phyloP scores from a whole-genome alignment of 1,140 invertebrate genomes.

The Hycleus cichorii region DNA sequence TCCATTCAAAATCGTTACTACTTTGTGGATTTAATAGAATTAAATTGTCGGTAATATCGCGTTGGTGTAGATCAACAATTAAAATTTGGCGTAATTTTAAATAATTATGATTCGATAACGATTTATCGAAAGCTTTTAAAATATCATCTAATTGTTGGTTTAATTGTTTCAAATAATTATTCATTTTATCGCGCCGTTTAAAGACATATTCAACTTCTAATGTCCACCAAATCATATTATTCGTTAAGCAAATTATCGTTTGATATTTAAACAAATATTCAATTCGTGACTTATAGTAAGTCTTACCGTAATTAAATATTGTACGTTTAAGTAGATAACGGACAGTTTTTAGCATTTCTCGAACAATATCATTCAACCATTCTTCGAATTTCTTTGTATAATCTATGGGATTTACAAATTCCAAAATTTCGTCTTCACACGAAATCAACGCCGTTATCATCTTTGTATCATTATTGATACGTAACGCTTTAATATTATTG shows the following conservation, averaged over 20 bases:
- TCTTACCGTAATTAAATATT: slow-evolving; percentile 74
- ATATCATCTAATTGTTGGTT: slow-evolving; percentile 80
- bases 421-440: slow-evolving; percentile 78
- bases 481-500: slow-evolving; percentile 75
- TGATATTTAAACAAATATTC: slow-evolving; percentile 84
- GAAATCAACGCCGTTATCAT: slow-evolving; percentile 72
- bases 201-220: slow-evolving; percentile 88
- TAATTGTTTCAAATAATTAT: slow-evolving; percentile 72
- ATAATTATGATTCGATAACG: slow-evolving; percentile 67
- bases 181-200: slow-evolving; percentile 69
- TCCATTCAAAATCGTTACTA: slow-evolving; percentile 82
- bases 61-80: slow-evolving; percentile 83
- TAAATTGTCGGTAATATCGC: slow-evolving; percentile 82
- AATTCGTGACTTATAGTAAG: slow-evolving; percentile 46
- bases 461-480: slow-evolving; percentile 52
- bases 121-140: slow-evolving; percentile 57
- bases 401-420: slow-evolving; percentile 56
- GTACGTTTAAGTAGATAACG: slow-evolving; percentile 81
- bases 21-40: slow-evolving; percentile 79
- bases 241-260: slow-evolving; percentile 79
- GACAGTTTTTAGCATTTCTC: slow-evolving; percentile 78
- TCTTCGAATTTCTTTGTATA: slow-evolving; percentile 66
- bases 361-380: slow-evolving; percentile 80
- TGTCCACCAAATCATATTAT: slow-evolving; percentile 90
- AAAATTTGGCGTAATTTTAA: slow-evolving; percentile 81